Evolutionary conservation across 2,113 vertebrate species (phyloP), one percentile per base, ranked within the genome.

Genomic region (Cochlearius cochlearius): DNA sequence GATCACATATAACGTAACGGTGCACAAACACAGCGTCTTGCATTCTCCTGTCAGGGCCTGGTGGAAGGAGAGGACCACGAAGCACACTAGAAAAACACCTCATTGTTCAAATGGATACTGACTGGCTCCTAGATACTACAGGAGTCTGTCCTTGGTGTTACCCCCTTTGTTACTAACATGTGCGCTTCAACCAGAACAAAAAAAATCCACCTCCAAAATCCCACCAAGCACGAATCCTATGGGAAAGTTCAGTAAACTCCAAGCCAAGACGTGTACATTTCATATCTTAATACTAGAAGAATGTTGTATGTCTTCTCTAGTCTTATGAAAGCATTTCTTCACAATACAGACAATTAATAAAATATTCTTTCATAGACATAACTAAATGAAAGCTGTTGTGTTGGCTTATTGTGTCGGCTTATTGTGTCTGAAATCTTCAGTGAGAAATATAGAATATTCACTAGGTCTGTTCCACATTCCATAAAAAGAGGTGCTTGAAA

Each of bases 1-100:
- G 12, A 32, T 25, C 21, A 50, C 21, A 21, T 0, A 0, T 11
- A n/a, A 22, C 5, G 11, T 22, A 30, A 45, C 1, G 0, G 38
- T 25, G 27, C 39, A 39, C 7, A 52, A 56, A 29, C 8, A 34
- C 1, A 0, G 10, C 1, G 0, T 30, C 60, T 60, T 49, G 23
- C 38, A 32, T 12, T 62, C 30, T 73, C 74, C 63, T 69, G 21
- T 45, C 56, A 80, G 53, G 67, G 11, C 22, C 26, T 69, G 23
- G 32, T 32, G 36, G 60, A 86, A 69, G 22, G 6, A 18, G 5
- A 56, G 2, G 21, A 43, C 36, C 14, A 4, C 5, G 9, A 87
- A 80, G 39, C 22, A 1, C 27, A 8, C 27, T 45, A 71, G 49
- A 41, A 88, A 88, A 83, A 43, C 17, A 53, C 13, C 18, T 27